Conservation (phyloP, 2,888 invertebrate species). For the Xanthia icteritia region DNA sequence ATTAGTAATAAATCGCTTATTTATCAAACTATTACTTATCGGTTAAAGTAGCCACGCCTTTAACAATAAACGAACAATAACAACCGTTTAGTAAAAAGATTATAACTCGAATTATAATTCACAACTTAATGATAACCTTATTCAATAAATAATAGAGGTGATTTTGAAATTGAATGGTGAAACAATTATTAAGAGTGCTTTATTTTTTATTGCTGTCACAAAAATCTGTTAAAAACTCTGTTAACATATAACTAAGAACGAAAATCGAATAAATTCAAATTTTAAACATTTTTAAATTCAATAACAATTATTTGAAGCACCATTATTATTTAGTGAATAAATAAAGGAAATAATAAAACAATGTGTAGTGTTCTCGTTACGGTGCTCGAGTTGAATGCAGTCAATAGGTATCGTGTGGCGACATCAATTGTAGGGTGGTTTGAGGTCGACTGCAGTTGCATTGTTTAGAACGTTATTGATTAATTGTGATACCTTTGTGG, state of each 20-base stretch:
- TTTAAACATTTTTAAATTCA: constrained; percentile 40
- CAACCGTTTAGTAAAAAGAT: constrained; percentile 39
- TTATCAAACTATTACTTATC: constrained; percentile 62
- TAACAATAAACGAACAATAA: constrained; percentile 61
- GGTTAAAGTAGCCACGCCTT: constrained; percentile 65
- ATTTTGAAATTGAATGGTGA: neutral
- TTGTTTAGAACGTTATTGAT: constrained; percentile 58
- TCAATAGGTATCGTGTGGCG: constrained; percentile 73
- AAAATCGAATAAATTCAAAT: constrained; percentile 7
- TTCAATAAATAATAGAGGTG: neutral
- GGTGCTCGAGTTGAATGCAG: constrained; percentile 58
- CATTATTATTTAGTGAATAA: constrained; percentile 61
- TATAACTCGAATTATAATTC: constrained; percentile 20
- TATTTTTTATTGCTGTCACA: constrained; percentile 6
- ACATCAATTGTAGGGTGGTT: constrained; percentile 52
- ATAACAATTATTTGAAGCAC: constrained; percentile 62
- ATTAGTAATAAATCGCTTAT: constrained; percentile 58
- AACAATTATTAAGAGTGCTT: constrained; percentile 23
- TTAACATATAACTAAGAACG: neutral
- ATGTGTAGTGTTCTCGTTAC: constrained; percentile 60
- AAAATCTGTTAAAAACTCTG: constrained; percentile 29
- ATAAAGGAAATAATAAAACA: constrained; percentile 65
- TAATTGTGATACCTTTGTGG: constrained; percentile 63
- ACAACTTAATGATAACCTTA: constrained; percentile 23
- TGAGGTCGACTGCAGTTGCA: constrained; percentile 54